Conservation (phyloP, 2,113 vertebrate genomes). For the Craseonycteris thonglongyai region DNA sequence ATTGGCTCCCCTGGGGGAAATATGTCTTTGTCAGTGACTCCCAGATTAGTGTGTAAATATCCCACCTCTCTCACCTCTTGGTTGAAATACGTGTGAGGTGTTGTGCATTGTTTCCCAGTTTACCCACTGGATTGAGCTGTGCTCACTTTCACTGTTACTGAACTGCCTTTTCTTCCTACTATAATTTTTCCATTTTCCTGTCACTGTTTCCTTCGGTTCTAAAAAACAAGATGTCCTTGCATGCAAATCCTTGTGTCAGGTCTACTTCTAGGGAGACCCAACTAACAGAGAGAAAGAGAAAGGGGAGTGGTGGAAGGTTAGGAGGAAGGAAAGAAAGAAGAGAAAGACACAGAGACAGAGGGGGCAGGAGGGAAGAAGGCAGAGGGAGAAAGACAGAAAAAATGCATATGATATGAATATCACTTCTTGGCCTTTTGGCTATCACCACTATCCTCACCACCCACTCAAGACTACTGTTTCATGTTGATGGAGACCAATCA, state of each 20-base stretch:
- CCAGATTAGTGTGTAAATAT: neutral
- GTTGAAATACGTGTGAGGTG: neutral
- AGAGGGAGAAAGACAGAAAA: neutral
- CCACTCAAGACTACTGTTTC: neutral
- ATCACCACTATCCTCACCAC: neutral
- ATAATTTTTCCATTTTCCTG: neutral
- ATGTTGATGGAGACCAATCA: neutral
- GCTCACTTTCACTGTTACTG: neutral
- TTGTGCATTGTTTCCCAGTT: neutral
- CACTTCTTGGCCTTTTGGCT: too few relatives aligned
- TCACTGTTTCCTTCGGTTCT: neutral
- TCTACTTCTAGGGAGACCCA: neutral
- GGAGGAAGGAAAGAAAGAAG: too few relatives aligned
- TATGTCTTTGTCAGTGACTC: neutral
- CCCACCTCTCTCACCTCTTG: neutral
- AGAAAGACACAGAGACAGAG: neutral
- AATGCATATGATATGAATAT: neutral
- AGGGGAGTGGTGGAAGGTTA: neutral
- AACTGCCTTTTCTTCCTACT: neutral
- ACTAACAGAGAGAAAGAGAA: neutral
- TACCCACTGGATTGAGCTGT: neutral
- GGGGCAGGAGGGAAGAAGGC: neutral
- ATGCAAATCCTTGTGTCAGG: neutral
- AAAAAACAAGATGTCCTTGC: too few relatives aligned
- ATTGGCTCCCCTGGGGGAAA: neutral